A percentile compares a stretch with the other conserved stretches of the same genome.
Conservation (phyloP, 2,113 vertebrate species). For the Sciurus niger region DNA sequence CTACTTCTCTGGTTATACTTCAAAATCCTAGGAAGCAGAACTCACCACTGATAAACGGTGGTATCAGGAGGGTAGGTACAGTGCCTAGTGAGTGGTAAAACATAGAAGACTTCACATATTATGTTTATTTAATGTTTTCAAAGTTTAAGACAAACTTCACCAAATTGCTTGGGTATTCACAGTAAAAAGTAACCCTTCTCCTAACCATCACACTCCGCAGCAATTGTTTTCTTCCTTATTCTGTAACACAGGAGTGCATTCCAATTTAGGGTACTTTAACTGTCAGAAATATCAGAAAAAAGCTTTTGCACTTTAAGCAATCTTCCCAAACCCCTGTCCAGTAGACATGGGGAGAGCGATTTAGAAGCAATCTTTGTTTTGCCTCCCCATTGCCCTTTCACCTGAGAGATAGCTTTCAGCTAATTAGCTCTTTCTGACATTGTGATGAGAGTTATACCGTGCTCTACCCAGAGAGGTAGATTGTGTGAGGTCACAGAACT, state of each 20-base stretch:
- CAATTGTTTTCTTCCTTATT: conserved; percentile 75
- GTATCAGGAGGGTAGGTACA: not conserved
- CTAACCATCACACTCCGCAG: conserved; percentile 23
- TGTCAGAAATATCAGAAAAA: conserved; percentile 79
- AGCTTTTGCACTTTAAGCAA: conserved; percentile 76
- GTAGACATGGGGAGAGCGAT: conserved; percentile 70
- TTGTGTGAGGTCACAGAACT: conserved; percentile 56
- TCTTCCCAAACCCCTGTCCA: conserved; percentile 71
- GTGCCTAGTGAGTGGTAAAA: not conserved
- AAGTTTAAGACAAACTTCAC: conserved; percentile 17
- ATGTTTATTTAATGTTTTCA: conserved; percentile 37
- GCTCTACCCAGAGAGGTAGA: conserved; percentile 60
- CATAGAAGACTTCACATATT: not conserved
- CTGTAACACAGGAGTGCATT: conserved; percentile 62
- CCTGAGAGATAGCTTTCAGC: conserved; percentile 74
- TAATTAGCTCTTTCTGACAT: conserved; percentile 77
- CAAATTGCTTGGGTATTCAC: conserved; percentile 49
- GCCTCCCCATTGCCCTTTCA: conserved; percentile 79
- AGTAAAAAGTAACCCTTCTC: not conserved
- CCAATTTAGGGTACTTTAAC: conserved; percentile 82
- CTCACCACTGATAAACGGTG: too few species aligned
- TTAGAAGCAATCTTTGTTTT: conserved; percentile 74
- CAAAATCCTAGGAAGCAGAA: too few species aligned
- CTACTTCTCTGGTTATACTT: too few species aligned
- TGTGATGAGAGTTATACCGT: conserved; percentile 56